A percentile compares a stretch with the other conserved stretches of the same genome.
Conservation (phyloP, 2,113 vertebrate genomes). For the Myotis brandtii region DNA sequence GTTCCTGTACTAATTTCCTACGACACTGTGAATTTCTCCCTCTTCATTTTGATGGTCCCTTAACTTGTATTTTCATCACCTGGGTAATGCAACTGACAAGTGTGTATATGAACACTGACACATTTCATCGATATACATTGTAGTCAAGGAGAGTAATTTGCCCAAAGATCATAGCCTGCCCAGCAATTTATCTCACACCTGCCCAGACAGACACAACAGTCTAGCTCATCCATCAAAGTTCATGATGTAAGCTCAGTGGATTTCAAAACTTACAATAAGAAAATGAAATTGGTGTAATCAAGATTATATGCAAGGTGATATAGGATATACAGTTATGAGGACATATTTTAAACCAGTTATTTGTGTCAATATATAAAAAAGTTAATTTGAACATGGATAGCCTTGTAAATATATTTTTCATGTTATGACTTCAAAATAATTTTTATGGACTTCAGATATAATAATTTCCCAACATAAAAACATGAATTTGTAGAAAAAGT, state of each 20-base stretch:
- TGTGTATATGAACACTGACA: conserved; percentile 89
- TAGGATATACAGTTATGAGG: not conserved
- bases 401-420: not conserved
- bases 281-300: conserved; percentile 75
- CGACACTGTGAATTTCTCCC: conserved; percentile 82
- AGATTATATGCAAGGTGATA: conserved; percentile 72
- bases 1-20: conserved; percentile 75
- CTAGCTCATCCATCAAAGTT: conserved; percentile 90
- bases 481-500: not conserved
- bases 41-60: conserved; percentile 77
- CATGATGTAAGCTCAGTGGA: conserved; percentile 87
- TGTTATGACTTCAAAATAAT: not conserved
- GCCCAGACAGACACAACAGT: conserved; percentile 80
- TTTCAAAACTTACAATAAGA: conserved; percentile 81
- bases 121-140: conserved; percentile 88
- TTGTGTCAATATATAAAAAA: conserved; percentile 38
- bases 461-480: conserved; percentile 18
- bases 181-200: conserved; percentile 85
- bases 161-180: conserved; percentile 87
- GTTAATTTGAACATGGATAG: not conserved
- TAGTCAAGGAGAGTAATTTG: conserved; percentile 91
- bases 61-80: conserved; percentile 85
- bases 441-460: not conserved
- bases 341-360: conserved; percentile 64
- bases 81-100: conserved; percentile 87